phyloP scores from a whole-genome alignment of 2,113 vertebrate genomes.

The Amia ocellicauda region DNA sequence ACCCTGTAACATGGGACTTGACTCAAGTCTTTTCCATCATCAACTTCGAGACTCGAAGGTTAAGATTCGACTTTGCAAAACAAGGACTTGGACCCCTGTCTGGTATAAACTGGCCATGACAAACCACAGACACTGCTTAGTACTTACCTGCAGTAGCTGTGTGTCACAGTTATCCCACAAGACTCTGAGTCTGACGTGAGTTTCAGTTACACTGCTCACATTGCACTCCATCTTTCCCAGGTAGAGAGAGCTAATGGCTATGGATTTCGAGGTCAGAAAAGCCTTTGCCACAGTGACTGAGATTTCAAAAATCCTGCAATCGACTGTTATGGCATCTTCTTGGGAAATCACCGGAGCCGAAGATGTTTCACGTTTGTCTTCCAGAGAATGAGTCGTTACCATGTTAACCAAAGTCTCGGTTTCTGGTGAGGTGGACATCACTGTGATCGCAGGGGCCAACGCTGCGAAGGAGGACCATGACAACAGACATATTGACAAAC shows the following conservation, averaged over 20 bases:
- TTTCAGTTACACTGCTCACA: conserved; percentile 54
- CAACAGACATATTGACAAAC: too few species aligned
- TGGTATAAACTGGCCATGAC: too few species aligned
- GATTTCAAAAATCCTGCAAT: conserved; percentile 64
- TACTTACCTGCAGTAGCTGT: conserved; percentile 61
- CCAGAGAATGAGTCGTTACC: neutral
- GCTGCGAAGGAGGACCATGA: neutral
- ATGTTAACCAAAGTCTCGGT: neutral
- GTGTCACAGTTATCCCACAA: conserved; percentile 72
- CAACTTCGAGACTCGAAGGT: too few species aligned
- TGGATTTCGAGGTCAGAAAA: conserved; percentile 62
- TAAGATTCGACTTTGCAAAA: too few species aligned
- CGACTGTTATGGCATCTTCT: conserved; percentile 44
- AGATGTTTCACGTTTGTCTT: neutral
- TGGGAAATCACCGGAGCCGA: neutral
- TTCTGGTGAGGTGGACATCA: neutral
- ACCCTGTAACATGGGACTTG: neutral
- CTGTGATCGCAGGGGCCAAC: neutral
- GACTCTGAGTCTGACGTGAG: conserved; percentile 62
- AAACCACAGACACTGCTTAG: too few species aligned
- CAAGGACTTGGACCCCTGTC: too few species aligned
- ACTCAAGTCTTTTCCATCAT: too few species aligned
- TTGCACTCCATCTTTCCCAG: conserved; percentile 70
- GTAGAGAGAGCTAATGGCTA: conserved; percentile 66
- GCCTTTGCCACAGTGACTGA: conserved; percentile 57